Percentiles rank a stretch among this genome's conserved stretches.
Conservation (phyloP, 2,113 vertebrate species). For the Phrynosoma platyrhinos region DNA sequence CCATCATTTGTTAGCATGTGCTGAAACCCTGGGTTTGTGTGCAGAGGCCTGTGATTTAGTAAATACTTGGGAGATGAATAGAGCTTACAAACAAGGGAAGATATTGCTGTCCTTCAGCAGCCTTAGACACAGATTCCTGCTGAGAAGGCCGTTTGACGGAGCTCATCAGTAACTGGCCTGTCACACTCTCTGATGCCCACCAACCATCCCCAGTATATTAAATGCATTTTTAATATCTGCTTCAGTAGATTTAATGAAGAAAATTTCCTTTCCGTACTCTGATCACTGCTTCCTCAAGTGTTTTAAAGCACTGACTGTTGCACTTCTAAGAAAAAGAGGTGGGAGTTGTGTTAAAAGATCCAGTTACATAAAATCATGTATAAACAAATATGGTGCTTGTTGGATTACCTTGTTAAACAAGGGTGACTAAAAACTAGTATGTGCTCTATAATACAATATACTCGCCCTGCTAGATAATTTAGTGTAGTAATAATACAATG, state of each 20-base stretch:
- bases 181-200: conserved; percentile 86
- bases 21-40: conserved; percentile 90
- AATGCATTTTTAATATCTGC: conserved; percentile 89
- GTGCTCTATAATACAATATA: conserved; percentile 34
- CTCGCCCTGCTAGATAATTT: conserved; percentile 30
- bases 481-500: not conserved
- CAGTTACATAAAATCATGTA: conserved; percentile 51
- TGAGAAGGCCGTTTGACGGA: conserved; percentile 85
- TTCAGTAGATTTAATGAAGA: conserved; percentile 89
- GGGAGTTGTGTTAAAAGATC: conserved; percentile 60
- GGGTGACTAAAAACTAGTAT: conserved; percentile 33
- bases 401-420: conserved; percentile 47
- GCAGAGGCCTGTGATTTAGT: conserved; percentile 94
- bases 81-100: conserved; percentile 86
- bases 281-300: conserved; percentile 81
- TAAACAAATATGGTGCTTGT: conserved; percentile 40
- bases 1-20: conserved; percentile 98
- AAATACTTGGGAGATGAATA: conserved; percentile 93
- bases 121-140: conserved; percentile 86
- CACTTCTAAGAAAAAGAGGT: conserved; percentile 58
- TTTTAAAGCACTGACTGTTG: conserved; percentile 74
- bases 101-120: conserved; percentile 87
- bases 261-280: conserved; percentile 83
- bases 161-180: conserved; percentile 89
- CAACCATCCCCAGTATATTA: conserved; percentile 85